Evolutionary conservation across 2,113 vertebrate genomes (phyloP).

Genomic region (Erinaceus europaeus): DNA sequence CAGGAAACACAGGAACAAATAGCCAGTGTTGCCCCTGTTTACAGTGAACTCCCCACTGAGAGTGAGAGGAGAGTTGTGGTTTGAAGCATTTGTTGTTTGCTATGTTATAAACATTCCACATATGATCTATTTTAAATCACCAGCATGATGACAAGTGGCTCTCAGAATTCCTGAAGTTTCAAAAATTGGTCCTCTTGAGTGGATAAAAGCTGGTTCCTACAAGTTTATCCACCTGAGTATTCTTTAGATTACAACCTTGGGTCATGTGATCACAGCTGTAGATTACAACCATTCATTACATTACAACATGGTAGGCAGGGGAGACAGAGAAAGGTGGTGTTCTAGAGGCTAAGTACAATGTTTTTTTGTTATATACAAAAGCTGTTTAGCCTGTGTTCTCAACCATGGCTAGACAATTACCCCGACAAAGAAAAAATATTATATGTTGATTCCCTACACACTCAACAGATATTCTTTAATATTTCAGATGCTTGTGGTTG

Average conservation of each 20-base stretch:
- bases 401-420: neutral
- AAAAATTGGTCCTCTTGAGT: neutral
- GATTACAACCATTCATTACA: too few species aligned
- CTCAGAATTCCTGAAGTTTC: neutral
- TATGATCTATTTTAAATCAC: neutral
- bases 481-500: neutral
- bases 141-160: neutral
- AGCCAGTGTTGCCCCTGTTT: neutral
- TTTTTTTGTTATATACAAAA: neutral
- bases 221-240: too few species aligned
- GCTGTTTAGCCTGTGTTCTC: neutral
- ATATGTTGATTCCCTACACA: neutral
- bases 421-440: neutral
- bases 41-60: neutral
- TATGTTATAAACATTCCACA: neutral
- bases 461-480: neutral
- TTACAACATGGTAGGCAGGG: fast-evolving
- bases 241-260: neutral
- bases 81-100: neutral
- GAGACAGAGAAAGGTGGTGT: fast-evolving
- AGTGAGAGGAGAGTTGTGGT: fast-evolving
- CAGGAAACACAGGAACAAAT: neutral
- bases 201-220: neutral
- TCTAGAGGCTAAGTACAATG: fast-evolving
- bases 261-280: too few species aligned